These are phyloP conservation scores for Cyphomyrmex costatus DNA, from an alignment of 1,140 invertebrate genomes.

Conservation along the genomic window DNA sequence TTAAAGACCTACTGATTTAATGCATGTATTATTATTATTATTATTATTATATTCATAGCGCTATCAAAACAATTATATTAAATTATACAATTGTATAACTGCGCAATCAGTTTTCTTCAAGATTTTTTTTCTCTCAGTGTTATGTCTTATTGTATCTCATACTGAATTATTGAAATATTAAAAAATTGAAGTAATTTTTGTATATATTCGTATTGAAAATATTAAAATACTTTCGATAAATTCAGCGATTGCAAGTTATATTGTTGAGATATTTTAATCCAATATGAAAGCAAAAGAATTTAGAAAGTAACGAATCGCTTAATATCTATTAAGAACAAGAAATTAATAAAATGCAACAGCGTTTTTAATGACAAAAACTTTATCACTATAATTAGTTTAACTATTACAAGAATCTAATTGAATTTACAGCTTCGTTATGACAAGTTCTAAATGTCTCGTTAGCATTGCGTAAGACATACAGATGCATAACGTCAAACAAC, in stretches of 20 bases:
- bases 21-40: too few relatives aligned
- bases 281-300: neutral
- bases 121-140: too few relatives aligned
- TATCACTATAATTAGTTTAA: neutral
- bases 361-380: neutral
- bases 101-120: too few relatives aligned
- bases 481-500: neutral
- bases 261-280: neutral
- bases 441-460: constrained; percentile 45
- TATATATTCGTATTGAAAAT: neutral
- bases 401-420: constrained; percentile 59
- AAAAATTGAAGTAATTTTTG: neutral
- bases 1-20: neutral
- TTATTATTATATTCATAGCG: too few relatives aligned
- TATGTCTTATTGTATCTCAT: too few relatives aligned
- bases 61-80: too few relatives aligned
- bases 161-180: too few relatives aligned
- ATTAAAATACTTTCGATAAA: neutral
- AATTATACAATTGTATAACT: too few relatives aligned
- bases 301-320: neutral
- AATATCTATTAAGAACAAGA: neutral
- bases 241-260: neutral
- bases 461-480: constrained; percentile 48
- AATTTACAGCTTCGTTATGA: constrained; percentile 59
- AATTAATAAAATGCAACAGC: neutral